Conservation (phyloP, 2,888 invertebrate species). For the Himalopsyche anomala region DNA sequence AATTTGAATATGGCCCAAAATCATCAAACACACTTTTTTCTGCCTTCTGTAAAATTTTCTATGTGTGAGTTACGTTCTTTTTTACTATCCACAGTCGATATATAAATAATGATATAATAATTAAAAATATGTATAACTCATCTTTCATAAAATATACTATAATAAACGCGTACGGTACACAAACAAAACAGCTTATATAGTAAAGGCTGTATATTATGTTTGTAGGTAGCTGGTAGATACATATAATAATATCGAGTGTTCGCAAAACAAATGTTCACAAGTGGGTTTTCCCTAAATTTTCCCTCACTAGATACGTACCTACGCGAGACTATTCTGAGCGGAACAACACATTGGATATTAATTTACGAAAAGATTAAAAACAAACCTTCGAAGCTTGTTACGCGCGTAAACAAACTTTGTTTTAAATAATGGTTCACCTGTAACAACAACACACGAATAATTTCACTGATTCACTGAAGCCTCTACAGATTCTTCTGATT, state of each 20-base stretch:
- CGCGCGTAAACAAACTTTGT: slow-evolving; percentile 35
- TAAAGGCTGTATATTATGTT: slow-evolving; percentile 30
- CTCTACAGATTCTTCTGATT: not conserved
- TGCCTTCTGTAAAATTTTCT: too few relatives aligned
- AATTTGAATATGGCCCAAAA: too few relatives aligned
- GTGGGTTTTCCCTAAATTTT: slow-evolving; percentile 38
- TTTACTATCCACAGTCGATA: too few relatives aligned
- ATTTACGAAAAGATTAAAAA: slow-evolving; percentile 41
- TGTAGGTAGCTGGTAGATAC: slow-evolving; percentile 11
- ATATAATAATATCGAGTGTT: slow-evolving; percentile 42
- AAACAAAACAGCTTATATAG: slow-evolving; percentile 39
- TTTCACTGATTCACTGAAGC: not conserved
- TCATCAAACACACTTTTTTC: too few relatives aligned
- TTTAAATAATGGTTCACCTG: slow-evolving; percentile 17
- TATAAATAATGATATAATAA: too few relatives aligned
- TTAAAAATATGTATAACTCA: not conserved
- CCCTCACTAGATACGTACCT: not conserved
- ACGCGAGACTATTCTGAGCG: not conserved
- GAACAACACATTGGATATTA: slow-evolving; percentile 30
- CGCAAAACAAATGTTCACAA: slow-evolving; percentile 40
- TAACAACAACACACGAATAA: slow-evolving; percentile 5
- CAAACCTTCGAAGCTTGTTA: slow-evolving; percentile 6
- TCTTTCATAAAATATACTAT: not conserved
- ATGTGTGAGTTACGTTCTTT: too few relatives aligned
- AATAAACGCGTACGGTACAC: slow-evolving; percentile 22